phyloP scores from a whole-genome alignment of 2,888 invertebrate species.

The Dynastes maya region DNA sequence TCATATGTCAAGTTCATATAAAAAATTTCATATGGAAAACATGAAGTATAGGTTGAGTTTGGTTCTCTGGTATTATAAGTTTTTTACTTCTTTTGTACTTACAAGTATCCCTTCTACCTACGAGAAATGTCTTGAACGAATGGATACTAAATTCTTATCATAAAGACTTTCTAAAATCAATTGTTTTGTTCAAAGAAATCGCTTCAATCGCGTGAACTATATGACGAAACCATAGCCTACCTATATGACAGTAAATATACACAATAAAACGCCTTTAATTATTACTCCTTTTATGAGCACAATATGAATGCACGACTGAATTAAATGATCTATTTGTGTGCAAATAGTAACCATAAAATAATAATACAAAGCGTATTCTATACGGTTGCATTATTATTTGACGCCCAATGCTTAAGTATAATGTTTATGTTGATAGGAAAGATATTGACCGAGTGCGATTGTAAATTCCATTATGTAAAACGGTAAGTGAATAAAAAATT shows the following conservation, averaged over 20 bases:
- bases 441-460: constrained; percentile 12
- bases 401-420: neutral
- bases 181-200: no score
- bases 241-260: constrained; percentile 1
- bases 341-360: constrained; percentile 17
- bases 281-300: constrained; percentile 8
- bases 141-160: no score
- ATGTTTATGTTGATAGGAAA: constrained; percentile 4
- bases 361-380: neutral
- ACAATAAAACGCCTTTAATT: neutral
- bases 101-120: no score
- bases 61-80: no score
- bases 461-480: constrained; percentile 28
- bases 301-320: constrained; percentile 16
- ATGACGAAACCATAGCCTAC: neutral
- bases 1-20: no score
- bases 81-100: no score
- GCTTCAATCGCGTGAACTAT: no score
- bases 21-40: no score
- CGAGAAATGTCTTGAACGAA: no score
- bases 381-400: constrained; percentile 12
- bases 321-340: constrained; percentile 29
- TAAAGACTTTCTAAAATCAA: no score
- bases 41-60: no score
- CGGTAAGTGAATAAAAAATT: constrained; percentile 14